phyloP scores from a whole-genome alignment of 2,113 vertebrate species.

The Pelodiscus sinensis region DNA sequence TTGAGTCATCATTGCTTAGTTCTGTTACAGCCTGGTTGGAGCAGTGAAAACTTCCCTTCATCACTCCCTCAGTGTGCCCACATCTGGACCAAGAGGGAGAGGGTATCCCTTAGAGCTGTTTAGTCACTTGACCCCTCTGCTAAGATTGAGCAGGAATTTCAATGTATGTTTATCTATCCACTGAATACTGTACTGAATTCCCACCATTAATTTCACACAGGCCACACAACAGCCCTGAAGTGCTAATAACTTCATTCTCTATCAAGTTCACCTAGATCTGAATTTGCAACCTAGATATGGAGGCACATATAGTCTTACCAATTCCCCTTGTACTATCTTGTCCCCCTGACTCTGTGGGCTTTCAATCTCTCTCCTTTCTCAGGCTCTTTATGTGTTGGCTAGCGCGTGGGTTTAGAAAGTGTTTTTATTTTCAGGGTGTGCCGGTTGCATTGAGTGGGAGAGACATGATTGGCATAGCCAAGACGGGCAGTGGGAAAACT shows the following conservation, averaged over 20 bases:
- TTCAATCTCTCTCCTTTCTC: background rate
- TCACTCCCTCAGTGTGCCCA: background rate
- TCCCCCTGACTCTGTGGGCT: rapidly evolving
- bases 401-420: background rate
- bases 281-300: constrained; percentile 31
- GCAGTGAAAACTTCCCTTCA: background rate
- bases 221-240: background rate
- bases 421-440: constrained; percentile 84
- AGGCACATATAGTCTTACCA: background rate
- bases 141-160: background rate
- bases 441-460: constrained; percentile 95
- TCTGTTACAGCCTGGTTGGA: background rate
- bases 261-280: background rate
- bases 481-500: constrained; percentile 98
- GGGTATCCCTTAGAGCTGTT: background rate
- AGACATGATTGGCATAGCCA: constrained; percentile 99
- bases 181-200: background rate
- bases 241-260: background rate
- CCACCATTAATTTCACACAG: background rate
- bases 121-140: background rate
- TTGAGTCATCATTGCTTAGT: background rate
- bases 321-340: background rate
- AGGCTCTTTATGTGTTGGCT: background rate
- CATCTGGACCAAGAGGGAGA: background rate
- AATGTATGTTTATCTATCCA: background rate